These are phyloP conservation scores for Poeciliopsis turneri DNA, from an alignment of 2,797 vertebrate species.

Conservation along the genomic window DNA sequence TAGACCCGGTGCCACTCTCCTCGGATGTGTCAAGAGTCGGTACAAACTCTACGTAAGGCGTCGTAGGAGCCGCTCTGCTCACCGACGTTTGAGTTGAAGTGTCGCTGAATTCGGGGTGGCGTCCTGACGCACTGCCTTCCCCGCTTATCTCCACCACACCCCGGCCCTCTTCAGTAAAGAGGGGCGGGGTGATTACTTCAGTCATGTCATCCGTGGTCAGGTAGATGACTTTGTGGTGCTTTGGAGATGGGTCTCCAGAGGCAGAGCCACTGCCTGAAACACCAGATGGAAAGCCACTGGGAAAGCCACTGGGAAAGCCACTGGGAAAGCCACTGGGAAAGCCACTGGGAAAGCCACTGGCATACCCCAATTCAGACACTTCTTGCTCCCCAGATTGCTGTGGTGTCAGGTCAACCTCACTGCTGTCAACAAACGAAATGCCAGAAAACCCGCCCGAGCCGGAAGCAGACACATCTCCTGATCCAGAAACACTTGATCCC, in stretches of 20 bases:
- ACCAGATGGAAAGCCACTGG: constrained; percentile 73
- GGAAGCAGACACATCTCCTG: constrained; percentile 55
- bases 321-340: no score
- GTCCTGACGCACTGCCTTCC: constrained; percentile 64
- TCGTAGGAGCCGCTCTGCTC: constrained; percentile 25
- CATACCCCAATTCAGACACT: constrained; percentile 77
- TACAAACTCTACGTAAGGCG: constrained; percentile 31
- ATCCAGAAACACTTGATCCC: constrained; percentile 54
- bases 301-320: constrained; percentile 54
- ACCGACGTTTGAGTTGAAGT: constrained; percentile 48
- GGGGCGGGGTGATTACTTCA: constrained; percentile 67
- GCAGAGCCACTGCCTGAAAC: constrained; percentile 63
- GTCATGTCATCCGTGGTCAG: constrained; percentile 81
- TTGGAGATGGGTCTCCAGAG: constrained; percentile 54
- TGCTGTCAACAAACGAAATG: constrained; percentile 79
- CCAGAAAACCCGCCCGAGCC: constrained; percentile 71
- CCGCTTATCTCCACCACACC: constrained; percentile 76
- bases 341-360: constrained; percentile 32
- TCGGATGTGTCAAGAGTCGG: constrained; percentile 23
- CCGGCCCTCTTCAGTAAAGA: constrained; percentile 79
- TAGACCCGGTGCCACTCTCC: neutral
- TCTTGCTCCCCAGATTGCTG: constrained; percentile 80
- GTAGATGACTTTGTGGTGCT: constrained; percentile 75
- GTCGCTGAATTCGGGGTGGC: constrained; percentile 52
- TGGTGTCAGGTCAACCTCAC: constrained; percentile 77